Percentiles rank a stretch among this genome's conserved stretches.
These are phyloP conservation scores for Cuniculus paca DNA, from an alignment of 2,797 vertebrate genomes.

Conservation along the genomic window DNA sequence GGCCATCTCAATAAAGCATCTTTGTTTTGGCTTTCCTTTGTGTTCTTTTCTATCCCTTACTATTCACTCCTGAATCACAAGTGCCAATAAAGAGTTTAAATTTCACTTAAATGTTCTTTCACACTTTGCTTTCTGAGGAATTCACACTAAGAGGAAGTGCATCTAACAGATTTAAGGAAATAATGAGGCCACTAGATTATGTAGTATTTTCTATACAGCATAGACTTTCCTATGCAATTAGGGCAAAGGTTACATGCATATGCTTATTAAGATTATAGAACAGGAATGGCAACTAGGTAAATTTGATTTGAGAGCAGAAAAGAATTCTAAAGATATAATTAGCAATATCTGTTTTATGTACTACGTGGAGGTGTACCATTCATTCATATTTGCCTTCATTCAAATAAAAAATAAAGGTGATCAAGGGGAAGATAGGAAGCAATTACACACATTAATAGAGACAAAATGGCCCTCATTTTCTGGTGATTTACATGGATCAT, in stretches of 20 bases:
- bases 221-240: background rate
- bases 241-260: background rate
- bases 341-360: background rate
- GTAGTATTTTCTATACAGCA: background rate
- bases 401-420: background rate
- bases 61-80: background rate
- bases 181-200: background rate
- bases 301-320: background rate
- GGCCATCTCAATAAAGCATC: background rate
- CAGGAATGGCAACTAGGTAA: background rate
- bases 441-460: background rate
- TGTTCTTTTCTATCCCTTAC: background rate
- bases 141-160: background rate
- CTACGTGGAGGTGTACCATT: background rate
- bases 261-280: background rate
- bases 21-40: background rate
- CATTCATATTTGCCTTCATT: background rate
- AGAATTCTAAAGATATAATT: background rate
- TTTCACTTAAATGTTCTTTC: background rate
- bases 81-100: background rate
- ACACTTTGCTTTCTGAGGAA: background rate
- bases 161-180: background rate
- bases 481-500: background rate
- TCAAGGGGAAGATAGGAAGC: background rate
- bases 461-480: background rate